A percentile compares a stretch with the other conserved stretches of the same genome.
These are phyloP conservation scores for Yasuhikotakia modesta DNA, from an alignment of 2,797 vertebrate species.

Conservation along the genomic window DNA sequence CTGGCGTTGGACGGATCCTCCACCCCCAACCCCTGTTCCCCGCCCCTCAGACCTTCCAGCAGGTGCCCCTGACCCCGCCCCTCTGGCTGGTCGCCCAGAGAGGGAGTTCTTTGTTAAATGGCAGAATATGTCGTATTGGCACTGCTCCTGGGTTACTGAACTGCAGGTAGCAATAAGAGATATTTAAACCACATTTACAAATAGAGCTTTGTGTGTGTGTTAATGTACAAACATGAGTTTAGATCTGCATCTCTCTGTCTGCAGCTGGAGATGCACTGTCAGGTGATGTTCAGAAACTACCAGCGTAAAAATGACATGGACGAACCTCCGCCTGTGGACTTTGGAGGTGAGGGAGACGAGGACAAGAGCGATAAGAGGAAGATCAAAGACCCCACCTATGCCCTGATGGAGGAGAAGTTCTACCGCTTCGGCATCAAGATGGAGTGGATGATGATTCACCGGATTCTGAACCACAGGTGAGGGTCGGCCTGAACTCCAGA, in stretches of 20 bases:
- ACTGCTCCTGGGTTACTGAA: conserved; percentile 97
- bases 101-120: conserved; percentile 97
- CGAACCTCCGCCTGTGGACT: conserved; percentile 89
- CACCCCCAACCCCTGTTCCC: conserved; percentile 85
- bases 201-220: too few relatives aligned
- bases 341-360: conserved; percentile 87
- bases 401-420: conserved; percentile 92
- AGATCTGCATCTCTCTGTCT: neutral
- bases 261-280: conserved; percentile 93
- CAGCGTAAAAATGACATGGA: conserved; percentile 99
- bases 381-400: conserved; percentile 92
- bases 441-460: conserved; percentile 97
- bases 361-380: conserved; percentile 91
- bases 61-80: conserved; percentile 73
- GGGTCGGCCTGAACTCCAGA: neutral
- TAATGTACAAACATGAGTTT: neutral
- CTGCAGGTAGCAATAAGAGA: conserved; percentile 81
- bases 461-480: conserved; percentile 95
- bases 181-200: too few relatives aligned
- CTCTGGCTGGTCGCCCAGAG: conserved; percentile 89
- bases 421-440: conserved; percentile 96
- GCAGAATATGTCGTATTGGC: conserved; percentile 98
- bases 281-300: conserved; percentile 98
- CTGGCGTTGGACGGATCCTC: conserved; percentile 96
- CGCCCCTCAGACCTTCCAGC: conserved; percentile 71